Evolutionary conservation across 2,888 invertebrate genomes (phyloP).

Genomic region (Busseola fusca): DNA sequence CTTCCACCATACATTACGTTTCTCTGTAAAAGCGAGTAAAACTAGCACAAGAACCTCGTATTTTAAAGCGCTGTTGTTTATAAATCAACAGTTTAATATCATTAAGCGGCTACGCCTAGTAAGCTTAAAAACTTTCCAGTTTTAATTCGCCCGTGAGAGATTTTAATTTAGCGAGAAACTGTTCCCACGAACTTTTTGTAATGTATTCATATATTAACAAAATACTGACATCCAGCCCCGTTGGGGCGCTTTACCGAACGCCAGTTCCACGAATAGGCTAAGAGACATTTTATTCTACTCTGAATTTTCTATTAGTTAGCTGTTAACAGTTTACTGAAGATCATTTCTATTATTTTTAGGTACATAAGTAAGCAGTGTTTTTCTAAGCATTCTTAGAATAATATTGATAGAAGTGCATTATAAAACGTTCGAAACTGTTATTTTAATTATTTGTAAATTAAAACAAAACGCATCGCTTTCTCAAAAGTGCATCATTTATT

Average conservation of each 20-base stretch:
- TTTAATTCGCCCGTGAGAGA: constrained; percentile 82
- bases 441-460: constrained; percentile 6
- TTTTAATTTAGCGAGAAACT: constrained; percentile 84
- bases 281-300: constrained; percentile 1
- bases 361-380: not conserved
- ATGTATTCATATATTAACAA: constrained; percentile 82
- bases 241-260: constrained; percentile 37
- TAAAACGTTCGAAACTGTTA: not conserved
- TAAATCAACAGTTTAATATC: constrained; percentile 85
- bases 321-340: constrained; percentile 1
- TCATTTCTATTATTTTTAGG: not conserved
- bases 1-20: constrained; percentile 54
- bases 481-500: constrained; percentile 26
- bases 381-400: not conserved
- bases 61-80: constrained; percentile 74
- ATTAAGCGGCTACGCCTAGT: constrained; percentile 81
- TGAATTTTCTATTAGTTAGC: constrained; percentile 6
- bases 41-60: constrained; percentile 61
- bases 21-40: constrained; percentile 31
- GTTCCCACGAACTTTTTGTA: constrained; percentile 80
- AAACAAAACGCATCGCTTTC: constrained; percentile 11
- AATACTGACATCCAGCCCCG: constrained; percentile 71
- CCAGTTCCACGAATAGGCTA: constrained; percentile 20
- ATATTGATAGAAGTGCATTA: not conserved
- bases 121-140: constrained; percentile 80